Evolutionary conservation across 2,888 invertebrate species (phyloP).

Genomic region (Callimorpha dominula): DNA sequence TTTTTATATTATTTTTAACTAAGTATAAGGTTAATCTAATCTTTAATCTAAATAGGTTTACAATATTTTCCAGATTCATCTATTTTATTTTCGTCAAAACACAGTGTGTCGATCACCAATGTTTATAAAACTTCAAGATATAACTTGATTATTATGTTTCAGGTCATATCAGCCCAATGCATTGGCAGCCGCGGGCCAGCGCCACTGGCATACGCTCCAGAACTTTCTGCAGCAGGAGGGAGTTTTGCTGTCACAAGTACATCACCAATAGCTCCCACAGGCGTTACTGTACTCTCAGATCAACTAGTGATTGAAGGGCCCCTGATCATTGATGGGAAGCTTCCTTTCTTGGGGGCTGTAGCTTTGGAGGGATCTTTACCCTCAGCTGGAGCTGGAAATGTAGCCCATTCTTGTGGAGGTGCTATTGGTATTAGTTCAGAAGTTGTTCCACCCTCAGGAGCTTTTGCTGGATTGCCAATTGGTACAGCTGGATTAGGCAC

Average conservation of each 20-base stretch:
- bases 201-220: slow-evolving; percentile 6
- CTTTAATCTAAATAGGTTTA: no score
- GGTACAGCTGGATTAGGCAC: not conserved
- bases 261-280: slow-evolving; percentile 58
- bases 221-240: slow-evolving; percentile 28
- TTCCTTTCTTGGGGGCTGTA: slow-evolving; percentile 64
- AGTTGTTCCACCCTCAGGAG: slow-evolving; percentile 7
- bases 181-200: slow-evolving; percentile 22
- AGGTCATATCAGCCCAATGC: slow-evolving; percentile 36
- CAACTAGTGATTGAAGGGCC: slow-evolving; percentile 57
- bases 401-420: slow-evolving; percentile 53
- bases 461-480: not conserved
- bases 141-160: slow-evolving; percentile 14
- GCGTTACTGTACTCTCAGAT: slow-evolving; percentile 58
- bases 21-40: no score
- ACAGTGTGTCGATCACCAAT: not conserved
- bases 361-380: slow-evolving; percentile 57
- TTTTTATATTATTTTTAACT: no score
- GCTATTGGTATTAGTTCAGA: slow-evolving; percentile 20
- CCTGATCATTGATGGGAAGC: slow-evolving; percentile 54
- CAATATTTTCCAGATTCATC: no score
- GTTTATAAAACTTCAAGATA: not conserved
- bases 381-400: slow-evolving; percentile 56
- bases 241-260: slow-evolving; percentile 41
- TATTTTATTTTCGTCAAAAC: not conserved